phyloP scores from a whole-genome alignment of 2,888 invertebrate genomes.

The Ganaspis brasiliensis region DNA sequence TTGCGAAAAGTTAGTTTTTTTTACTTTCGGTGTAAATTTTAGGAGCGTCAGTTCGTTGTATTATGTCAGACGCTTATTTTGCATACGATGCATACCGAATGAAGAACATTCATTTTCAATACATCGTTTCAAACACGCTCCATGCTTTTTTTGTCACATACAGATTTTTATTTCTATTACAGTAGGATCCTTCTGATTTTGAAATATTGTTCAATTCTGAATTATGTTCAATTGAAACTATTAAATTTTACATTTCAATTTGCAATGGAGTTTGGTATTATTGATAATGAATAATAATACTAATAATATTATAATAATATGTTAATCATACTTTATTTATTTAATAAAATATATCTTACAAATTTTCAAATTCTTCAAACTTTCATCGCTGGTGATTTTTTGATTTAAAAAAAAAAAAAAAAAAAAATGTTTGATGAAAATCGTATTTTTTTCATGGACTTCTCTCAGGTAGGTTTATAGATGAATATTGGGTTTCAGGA shows the following conservation, averaged over 20 bases:
- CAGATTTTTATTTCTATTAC: not conserved
- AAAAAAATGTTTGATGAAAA: constrained; percentile 12
- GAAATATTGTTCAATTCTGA: not conserved
- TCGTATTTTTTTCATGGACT: not conserved
- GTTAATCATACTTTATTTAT: too few species aligned
- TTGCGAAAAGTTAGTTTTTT: constrained; percentile 47
- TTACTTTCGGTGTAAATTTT: constrained; percentile 30
- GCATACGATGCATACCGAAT: constrained; percentile 24
- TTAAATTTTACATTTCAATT: too few species aligned
- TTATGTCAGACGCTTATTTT: constrained; percentile 39
- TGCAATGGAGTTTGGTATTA: too few species aligned
- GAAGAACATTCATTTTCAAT: constrained; percentile 21
- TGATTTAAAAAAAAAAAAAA: too few species aligned
- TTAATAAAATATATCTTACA: too few species aligned
- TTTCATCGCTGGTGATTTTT: too few species aligned
- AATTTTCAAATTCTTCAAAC: too few species aligned
- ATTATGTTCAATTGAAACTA: not conserved
- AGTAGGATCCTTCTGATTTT: too few species aligned
- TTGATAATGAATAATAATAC: too few species aligned
- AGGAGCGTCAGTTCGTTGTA: constrained; percentile 24
- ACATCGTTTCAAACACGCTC: not conserved
- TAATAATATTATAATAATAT: too few species aligned
- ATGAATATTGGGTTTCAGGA: not conserved
- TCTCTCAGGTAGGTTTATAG: not conserved
- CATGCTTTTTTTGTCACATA: not conserved